Conservation (phyloP, 2,797 vertebrate species). For the Cuniculus paca region DNA sequence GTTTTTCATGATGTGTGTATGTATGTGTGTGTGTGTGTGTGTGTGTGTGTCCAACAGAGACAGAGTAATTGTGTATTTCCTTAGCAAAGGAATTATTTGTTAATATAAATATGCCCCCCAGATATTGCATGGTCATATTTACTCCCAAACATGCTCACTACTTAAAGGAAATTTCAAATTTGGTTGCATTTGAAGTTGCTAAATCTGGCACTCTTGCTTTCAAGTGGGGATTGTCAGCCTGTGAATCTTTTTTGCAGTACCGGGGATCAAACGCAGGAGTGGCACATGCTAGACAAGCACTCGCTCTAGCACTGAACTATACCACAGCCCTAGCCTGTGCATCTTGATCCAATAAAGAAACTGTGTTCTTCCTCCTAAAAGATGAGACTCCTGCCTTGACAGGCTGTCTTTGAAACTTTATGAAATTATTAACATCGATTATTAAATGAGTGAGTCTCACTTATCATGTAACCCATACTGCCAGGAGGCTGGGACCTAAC, state of each 20-base stretch:
- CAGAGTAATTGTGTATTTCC: background rate
- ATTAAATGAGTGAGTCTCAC: background rate
- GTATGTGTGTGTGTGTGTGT: background rate
- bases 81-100: background rate
- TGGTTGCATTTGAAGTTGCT: background rate
- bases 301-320: background rate
- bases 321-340: background rate
- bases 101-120: background rate
- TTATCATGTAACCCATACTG: background rate
- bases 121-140: background rate
- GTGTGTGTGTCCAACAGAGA: background rate
- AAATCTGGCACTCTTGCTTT: background rate
- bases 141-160: background rate
- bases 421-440: background rate
- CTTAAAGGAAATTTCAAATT: background rate
- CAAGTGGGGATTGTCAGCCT: background rate
- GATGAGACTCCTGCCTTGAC: background rate
- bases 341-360: background rate
- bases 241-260: background rate
- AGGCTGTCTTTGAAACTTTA: background rate
- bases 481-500: background rate
- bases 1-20: constrained; percentile 1
- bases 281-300: background rate
- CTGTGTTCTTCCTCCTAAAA: background rate
- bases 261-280: background rate